Evolutionary conservation across 2,797 vertebrate genomes (phyloP), one percentile per base, ranked within the genome.

Genomic region (Channallabes apus): DNA sequence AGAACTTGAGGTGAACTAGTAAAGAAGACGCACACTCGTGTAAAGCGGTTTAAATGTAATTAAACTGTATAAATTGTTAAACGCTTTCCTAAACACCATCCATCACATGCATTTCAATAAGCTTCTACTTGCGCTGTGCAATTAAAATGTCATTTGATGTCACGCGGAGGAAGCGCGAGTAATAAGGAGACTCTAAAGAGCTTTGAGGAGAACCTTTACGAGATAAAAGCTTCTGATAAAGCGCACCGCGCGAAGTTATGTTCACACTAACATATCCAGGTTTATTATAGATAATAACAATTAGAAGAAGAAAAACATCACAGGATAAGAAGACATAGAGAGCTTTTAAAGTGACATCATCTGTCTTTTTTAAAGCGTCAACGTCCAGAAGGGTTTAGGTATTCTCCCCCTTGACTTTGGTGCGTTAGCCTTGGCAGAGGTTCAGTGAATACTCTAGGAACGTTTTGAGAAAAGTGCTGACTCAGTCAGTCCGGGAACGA

Each of bases 141-240:
- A 86, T 85, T 84, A 20, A 69, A 51, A 41, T 17, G 59, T 62
- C 61, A 65, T 82, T 71, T 18, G 59, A 59, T 62, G 38, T 82
- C 78, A 59, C 61, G 82, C 59, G 67, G 72, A 58, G 29, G 58
- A 18, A 62, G 58, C 22, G 27, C 58, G 12, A 62, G 51, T 61
- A 71, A 32, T 46, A 64, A 79, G 3, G 41, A 76, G 46, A 61
- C 29, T 24, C 59, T 32, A 9, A 35, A 14, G 18, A 71, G 29
- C 27, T 62, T 85, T 56, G 73, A 32, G 32, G 41, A 67, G 17
- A 22, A 75, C 71, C 75, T 69, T 85, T 32, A 80, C 58, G 27
- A 61, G 46, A 59, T 88, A 76, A 86, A 86, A 85, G 82, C 27
- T 27, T 86, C 54, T 56, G 76, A 80, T 83, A 84, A 80, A 85